Evolutionary conservation across 2,888 invertebrate species (phyloP).

Genomic region (Clostera curtula): DNA sequence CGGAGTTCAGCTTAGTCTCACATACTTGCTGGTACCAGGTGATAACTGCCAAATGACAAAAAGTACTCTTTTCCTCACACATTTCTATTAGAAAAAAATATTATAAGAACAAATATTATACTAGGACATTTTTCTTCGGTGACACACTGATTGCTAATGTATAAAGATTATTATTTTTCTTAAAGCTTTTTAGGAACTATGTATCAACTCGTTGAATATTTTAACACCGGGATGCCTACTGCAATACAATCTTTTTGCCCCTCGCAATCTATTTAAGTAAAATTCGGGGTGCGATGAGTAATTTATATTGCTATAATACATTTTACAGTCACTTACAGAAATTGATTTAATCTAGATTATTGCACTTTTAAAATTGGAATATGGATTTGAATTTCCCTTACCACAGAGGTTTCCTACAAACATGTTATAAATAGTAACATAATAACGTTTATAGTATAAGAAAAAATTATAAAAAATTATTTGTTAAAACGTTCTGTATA

Average conservation of each 20-base stretch:
- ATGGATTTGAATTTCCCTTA: too few species aligned
- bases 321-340: too few species aligned
- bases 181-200: constrained; percentile 16
- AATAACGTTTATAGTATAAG: too few species aligned
- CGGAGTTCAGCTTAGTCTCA: constrained; percentile 53
- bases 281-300: constrained; percentile 5
- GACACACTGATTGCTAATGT: constrained; percentile 7
- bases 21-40: constrained; percentile 54
- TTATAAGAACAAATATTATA: constrained; percentile 6
- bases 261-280: constrained; percentile 15
- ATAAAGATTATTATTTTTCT: constrained; percentile 9
- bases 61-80: constrained; percentile 21
- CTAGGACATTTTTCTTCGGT: constrained; percentile 1
- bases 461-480: too few species aligned
- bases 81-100: constrained; percentile 15
- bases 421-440: too few species aligned
- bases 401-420: too few species aligned
- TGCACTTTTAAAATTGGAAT: too few species aligned
- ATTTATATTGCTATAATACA: too few species aligned
- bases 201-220: constrained; percentile 20
- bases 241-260: constrained; percentile 11
- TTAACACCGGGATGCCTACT: constrained; percentile 12
- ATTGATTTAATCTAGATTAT: too few species aligned
- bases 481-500: too few species aligned
- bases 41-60: constrained; percentile 55